phyloP scores from a whole-genome alignment of 2,113 vertebrate species.

The Pyxicephalus adspersus region DNA sequence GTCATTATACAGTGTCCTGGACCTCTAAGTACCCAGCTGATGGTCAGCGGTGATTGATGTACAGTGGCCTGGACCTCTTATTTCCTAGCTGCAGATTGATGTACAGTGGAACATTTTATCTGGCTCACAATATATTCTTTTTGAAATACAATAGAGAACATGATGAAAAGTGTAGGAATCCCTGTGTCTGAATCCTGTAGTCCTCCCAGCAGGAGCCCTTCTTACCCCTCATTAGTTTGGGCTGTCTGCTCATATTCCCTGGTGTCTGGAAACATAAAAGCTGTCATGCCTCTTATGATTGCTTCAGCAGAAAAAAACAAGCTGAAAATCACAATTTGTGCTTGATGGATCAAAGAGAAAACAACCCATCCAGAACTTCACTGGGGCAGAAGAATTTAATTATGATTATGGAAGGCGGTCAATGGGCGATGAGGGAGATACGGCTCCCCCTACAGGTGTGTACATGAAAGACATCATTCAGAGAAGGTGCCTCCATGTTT shows the following conservation, averaged over 20 bases:
- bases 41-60: too few species aligned
- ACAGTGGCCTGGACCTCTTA: background rate
- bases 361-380: slow-evolving; percentile 52
- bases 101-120: too few species aligned
- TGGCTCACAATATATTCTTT: too few species aligned
- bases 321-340: slow-evolving; percentile 59
- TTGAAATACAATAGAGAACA: background rate
- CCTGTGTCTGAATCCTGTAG: background rate
- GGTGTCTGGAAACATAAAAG: slow-evolving; percentile 33
- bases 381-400: slow-evolving; percentile 68
- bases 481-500: too few species aligned
- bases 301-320: background rate
- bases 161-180: too few species aligned
- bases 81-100: too few species aligned
- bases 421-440: background rate
- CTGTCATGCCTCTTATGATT: slow-evolving; percentile 57
- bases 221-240: slow-evolving; percentile 63
- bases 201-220: slow-evolving; percentile 15
- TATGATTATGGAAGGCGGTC: slow-evolving; percentile 30
- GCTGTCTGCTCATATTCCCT: slow-evolving; percentile 47
- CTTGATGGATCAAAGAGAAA: slow-evolving; percentile 59
- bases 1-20: too few species aligned
- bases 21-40: background rate
- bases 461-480: too few species aligned
- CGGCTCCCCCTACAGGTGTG: background rate